phyloP scores from a whole-genome alignment of 2,113 vertebrate species.

The Hemichromis elongatus region DNA sequence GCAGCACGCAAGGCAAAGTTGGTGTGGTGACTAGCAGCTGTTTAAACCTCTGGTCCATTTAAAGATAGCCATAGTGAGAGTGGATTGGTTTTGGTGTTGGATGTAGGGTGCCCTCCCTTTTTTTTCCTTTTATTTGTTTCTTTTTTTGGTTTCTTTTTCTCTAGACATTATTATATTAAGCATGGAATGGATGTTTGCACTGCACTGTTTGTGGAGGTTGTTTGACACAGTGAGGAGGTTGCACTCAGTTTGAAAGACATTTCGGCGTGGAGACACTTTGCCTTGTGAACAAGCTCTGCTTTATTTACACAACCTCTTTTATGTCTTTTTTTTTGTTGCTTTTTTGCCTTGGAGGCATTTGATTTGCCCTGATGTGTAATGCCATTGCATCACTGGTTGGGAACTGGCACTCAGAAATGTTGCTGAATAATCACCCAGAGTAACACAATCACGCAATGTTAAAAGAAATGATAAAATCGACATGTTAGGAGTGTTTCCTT shows the following conservation, averaged over 20 bases:
- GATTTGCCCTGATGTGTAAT: conserved; percentile 39
- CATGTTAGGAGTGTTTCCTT: conserved; percentile 36
- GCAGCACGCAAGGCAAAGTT: not conserved
- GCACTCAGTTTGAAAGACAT: not conserved
- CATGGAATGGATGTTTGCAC: conserved; percentile 27
- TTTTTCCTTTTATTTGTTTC: no score
- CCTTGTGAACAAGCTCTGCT: conserved; percentile 37
- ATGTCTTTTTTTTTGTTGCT: conserved; percentile 9
- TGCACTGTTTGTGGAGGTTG: conserved; percentile 9
- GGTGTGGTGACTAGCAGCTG: not conserved
- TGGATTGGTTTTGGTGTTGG: not conserved
- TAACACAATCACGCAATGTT: conserved; percentile 47
- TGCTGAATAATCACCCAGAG: conserved; percentile 40
- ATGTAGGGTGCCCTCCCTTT: not conserved
- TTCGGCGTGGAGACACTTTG: conserved; percentile 19
- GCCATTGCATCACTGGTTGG: conserved; percentile 37
- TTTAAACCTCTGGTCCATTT: not conserved
- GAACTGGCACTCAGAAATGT: conserved; percentile 57
- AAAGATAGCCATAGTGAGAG: not conserved
- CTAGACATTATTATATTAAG: conserved; percentile 3
- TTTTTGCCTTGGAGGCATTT: conserved; percentile 26
- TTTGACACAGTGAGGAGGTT: not conserved
- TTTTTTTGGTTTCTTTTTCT: not conserved
- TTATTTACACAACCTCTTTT: conserved; percentile 33
- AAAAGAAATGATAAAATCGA: conserved; percentile 21